Evolutionary conservation across 2,888 invertebrate genomes (phyloP), one percentile per base, ranked within the genome.

Genomic region (Dicyrtoma fusca): DNA sequence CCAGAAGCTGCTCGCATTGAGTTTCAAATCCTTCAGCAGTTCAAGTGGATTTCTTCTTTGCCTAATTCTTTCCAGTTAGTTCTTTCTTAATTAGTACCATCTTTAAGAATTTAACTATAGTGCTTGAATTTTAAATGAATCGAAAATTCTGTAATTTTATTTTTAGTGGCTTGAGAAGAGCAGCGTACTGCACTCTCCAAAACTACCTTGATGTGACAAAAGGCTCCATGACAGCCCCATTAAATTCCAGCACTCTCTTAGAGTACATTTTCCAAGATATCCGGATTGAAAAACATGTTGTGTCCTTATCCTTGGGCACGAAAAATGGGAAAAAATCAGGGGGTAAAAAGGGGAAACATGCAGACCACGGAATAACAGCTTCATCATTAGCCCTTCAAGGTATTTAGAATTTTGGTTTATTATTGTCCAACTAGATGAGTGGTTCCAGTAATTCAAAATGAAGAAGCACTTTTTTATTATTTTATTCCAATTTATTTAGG

Each of bases 11-110:
- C 65, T 4, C 47, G 64, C 34, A 57, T 79, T 2, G 79, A 79
- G 17, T 73, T 75, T 14, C 62, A 74, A 10, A 26, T 77, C 26
- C 13, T 74, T 14, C 73, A 74, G 51, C 72, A 77, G 26, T 72
- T 75, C 10, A 76, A 75, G 51, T 79, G 77, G 77, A 62, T 79
- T 8, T 21, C 59, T 8, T 70, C 74, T 13, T 53, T 61, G 11
- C 74, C 63, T 0, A 21, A 53, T 13, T 57, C 76, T 34, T 77
- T 71, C 59, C 70, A 73, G 78, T 78, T 73, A 59, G 75, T 45
- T 1, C 44, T n/a, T n/a, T n/a, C n/a, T n/a, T n/a, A n/a, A n/a
- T n/a, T n/a, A n/a, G n/a, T n/a, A n/a, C n/a, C n/a, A n/a, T n/a
- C n/a, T n/a, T n/a, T n/a, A n/a, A n/a, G n/a, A n/a, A n/a, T n/a